These are phyloP conservation scores for Hyalella azteca DNA, from an alignment of 2,888 invertebrate genomes.

Conservation along the genomic window DNA sequence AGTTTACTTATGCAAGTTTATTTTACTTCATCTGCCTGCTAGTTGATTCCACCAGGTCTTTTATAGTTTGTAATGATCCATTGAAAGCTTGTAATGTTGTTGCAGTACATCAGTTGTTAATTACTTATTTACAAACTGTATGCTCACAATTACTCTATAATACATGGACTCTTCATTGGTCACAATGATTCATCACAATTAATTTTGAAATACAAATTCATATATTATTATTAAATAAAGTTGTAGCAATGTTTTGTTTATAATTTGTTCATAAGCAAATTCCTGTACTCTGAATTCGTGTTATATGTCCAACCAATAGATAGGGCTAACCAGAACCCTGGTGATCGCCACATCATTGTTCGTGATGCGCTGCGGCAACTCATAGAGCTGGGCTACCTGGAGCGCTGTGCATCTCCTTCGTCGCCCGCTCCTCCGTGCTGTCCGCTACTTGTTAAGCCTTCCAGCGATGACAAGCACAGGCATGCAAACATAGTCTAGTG, in stretches of 20 bases:
- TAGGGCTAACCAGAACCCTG: too few relatives aligned
- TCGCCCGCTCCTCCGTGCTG: neutral
- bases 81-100: too few relatives aligned
- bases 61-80: too few relatives aligned
- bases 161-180: neutral
- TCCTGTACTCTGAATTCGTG: neutral
- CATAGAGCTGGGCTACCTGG: slow-evolving; percentile 2
- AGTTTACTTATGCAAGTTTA: neutral
- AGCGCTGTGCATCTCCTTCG: neutral
- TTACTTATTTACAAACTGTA: too few relatives aligned
- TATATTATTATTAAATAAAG: neutral
- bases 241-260: too few relatives aligned
- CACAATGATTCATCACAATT: neutral
- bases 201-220: neutral
- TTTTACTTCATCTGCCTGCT: neutral
- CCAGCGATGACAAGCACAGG: neutral
- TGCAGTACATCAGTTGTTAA: too few relatives aligned
- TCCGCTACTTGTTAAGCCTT: neutral
- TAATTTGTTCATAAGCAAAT: neutral
- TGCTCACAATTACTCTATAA: too few relatives aligned
- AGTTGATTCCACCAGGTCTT: too few relatives aligned
- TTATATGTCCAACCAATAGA: neutral
- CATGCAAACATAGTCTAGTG: neutral
- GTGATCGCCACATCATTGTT: neutral
- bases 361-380: neutral